Evolutionary conservation across 2,797 vertebrate species (phyloP).

Genomic region (Geotrypetes seraphini): DNA sequence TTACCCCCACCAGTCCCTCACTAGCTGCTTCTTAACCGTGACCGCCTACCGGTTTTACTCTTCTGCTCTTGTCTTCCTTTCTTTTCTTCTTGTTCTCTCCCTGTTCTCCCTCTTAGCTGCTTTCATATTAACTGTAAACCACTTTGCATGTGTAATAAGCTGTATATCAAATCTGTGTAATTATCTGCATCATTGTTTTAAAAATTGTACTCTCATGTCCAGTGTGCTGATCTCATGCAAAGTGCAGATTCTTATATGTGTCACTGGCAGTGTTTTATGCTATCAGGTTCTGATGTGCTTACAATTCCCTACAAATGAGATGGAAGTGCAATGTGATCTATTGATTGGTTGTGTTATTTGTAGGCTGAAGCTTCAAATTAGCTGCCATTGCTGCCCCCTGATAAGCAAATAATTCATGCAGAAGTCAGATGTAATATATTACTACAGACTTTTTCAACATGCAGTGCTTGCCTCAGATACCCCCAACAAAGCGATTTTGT

Average conservation of each 20-base stretch:
- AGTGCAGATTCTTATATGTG: neutral
- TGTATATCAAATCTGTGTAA: too few relatives aligned
- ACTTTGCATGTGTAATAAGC: too few relatives aligned
- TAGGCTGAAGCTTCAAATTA: conserved; percentile 17
- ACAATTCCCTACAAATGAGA: neutral
- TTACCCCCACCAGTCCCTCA: too few relatives aligned
- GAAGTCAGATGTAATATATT: conserved; percentile 24
- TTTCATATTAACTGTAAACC: too few relatives aligned
- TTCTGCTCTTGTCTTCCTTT: too few relatives aligned
- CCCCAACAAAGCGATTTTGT: conserved; percentile 6
- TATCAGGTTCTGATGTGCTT: neutral
- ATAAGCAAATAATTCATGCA: conserved; percentile 10
- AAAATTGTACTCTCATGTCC: conserved; percentile 4
- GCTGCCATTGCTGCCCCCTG: conserved; percentile 16
- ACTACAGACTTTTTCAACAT: conserved; percentile 5
- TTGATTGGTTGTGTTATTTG: conserved; percentile 3
- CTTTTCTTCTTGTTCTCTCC: too few relatives aligned
- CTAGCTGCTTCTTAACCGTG: too few relatives aligned
- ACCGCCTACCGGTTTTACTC: too few relatives aligned
- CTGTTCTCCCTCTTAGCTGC: too few relatives aligned
- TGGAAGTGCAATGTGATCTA: conserved; percentile 21
- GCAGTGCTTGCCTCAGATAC: conserved; percentile 17
- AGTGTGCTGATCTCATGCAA: conserved; percentile 1
- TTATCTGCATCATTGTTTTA: conserved; percentile 15
- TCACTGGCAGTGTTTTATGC: neutral